phyloP scores from a whole-genome alignment of 2,113 vertebrate genomes.

The Chiloscyllium plagiosum region DNA sequence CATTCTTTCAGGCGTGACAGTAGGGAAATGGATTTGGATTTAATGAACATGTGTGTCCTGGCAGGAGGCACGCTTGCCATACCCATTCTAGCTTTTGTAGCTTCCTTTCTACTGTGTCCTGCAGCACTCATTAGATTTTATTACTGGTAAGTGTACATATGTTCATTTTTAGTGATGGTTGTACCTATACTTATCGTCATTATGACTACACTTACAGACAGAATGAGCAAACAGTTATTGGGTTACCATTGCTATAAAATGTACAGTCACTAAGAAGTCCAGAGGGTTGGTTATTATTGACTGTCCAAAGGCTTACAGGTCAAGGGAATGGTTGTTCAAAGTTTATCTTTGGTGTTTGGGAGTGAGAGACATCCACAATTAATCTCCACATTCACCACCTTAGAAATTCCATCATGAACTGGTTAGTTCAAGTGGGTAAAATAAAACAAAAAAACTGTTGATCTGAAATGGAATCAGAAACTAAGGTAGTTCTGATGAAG shows the following conservation, averaged over 20 bases:
- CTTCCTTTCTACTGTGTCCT: constrained; percentile 77
- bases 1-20: constrained; percentile 42
- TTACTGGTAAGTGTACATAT: constrained; percentile 71
- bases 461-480: no score
- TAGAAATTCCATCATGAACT: background rate
- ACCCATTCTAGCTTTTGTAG: constrained; percentile 73
- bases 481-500: no score
- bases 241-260: background rate
- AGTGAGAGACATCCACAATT: background rate
- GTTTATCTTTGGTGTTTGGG: background rate
- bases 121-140: constrained; percentile 73
- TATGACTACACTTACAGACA: background rate
- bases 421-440: background rate
- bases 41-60: constrained; percentile 76
- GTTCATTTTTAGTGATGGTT: background rate
- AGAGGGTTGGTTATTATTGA: background rate
- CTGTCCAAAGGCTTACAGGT: background rate
- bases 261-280: background rate
- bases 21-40: constrained; percentile 71
- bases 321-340: background rate
- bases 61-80: constrained; percentile 71
- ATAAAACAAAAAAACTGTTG: no score
- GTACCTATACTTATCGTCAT: background rate
- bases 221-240: background rate
- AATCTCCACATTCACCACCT: background rate